Percentiles rank a stretch among this genome's conserved stretches.
Evolutionary conservation across 2,888 invertebrate genomes (phyloP).

Genomic region (Drosophila tripunctata): DNA sequence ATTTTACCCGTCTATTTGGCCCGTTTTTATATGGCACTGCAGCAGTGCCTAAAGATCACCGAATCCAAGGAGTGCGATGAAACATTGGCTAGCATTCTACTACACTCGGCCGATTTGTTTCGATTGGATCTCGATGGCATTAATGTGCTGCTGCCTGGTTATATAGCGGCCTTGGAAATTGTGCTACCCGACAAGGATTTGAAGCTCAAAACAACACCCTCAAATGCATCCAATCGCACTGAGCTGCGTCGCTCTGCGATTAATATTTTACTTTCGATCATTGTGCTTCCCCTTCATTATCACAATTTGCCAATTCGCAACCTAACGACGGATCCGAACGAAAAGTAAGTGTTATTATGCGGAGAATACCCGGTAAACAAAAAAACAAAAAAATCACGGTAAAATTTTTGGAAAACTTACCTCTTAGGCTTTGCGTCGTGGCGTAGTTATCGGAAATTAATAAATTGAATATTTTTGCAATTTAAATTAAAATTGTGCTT

Average conservation of each 20-base stretch:
- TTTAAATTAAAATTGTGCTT: too few species aligned
- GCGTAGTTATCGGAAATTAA: too few species aligned
- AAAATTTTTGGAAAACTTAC: not conserved
- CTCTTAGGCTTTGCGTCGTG: too few species aligned
- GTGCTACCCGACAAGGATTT: constrained; percentile 94
- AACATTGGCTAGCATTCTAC: constrained; percentile 93
- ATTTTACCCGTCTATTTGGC: constrained; percentile 96
- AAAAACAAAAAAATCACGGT: not conserved
- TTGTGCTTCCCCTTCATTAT: constrained; percentile 97
- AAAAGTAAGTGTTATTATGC: constrained; percentile 83
- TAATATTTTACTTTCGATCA: constrained; percentile 94
- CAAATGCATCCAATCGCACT: constrained; percentile 87
- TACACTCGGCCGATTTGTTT: constrained; percentile 94
- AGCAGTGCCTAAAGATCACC: constrained; percentile 91
- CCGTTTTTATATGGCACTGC: constrained; percentile 95
- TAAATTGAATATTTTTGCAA: too few species aligned
- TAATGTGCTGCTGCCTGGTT: constrained; percentile 94
- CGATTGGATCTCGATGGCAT: constrained; percentile 96
- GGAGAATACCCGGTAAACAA: not conserved
- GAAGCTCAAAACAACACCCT: constrained; percentile 89
- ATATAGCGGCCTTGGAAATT: constrained; percentile 94
- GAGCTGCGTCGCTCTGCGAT: constrained; percentile 96
- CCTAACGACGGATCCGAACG: constrained; percentile 86
- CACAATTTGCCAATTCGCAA: constrained; percentile 90
- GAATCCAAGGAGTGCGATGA: constrained; percentile 89